A percentile compares a stretch with the other conserved stretches of the same genome.
Evolutionary conservation across 2,113 vertebrate genomes (phyloP).

Genomic region (Neogale vison): DNA sequence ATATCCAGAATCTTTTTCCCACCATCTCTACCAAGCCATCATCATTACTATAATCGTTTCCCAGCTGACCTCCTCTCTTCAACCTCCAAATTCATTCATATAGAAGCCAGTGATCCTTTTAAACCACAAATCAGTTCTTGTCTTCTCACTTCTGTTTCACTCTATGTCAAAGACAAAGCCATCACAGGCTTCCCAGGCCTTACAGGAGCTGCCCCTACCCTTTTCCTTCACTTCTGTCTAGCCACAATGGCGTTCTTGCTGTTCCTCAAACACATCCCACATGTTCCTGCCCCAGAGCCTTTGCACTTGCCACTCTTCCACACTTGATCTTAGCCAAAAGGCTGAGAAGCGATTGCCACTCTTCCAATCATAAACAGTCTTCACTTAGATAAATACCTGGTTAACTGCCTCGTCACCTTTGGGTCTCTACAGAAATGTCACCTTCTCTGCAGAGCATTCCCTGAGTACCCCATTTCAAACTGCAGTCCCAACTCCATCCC

Average conservation of each 20-base stretch:
- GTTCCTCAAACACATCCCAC: background rate
- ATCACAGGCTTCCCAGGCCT: background rate
- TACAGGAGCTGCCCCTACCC: background rate
- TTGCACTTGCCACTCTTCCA: background rate
- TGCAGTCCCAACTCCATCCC: background rate
- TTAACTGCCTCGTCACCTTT: background rate
- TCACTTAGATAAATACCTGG: background rate
- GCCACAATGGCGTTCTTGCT: background rate
- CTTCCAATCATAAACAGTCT: background rate
- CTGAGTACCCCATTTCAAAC: background rate
- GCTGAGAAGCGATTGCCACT: too few species aligned
- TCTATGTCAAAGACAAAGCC: background rate
- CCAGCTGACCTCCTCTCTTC: background rate
- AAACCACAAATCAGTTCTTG: background rate
- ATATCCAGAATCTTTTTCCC: background rate
- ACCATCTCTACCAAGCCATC: background rate
- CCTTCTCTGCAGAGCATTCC: background rate
- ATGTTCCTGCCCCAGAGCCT: background rate
- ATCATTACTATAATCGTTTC: background rate
- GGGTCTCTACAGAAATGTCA: background rate
- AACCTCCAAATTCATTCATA: background rate
- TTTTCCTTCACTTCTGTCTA: background rate
- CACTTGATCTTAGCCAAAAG: too few species aligned
- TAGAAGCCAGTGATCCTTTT: background rate
- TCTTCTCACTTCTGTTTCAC: background rate